These are phyloP conservation scores for Mus spicilegus DNA, from an alignment of 2,113 vertebrate genomes.

Conservation along the genomic window DNA sequence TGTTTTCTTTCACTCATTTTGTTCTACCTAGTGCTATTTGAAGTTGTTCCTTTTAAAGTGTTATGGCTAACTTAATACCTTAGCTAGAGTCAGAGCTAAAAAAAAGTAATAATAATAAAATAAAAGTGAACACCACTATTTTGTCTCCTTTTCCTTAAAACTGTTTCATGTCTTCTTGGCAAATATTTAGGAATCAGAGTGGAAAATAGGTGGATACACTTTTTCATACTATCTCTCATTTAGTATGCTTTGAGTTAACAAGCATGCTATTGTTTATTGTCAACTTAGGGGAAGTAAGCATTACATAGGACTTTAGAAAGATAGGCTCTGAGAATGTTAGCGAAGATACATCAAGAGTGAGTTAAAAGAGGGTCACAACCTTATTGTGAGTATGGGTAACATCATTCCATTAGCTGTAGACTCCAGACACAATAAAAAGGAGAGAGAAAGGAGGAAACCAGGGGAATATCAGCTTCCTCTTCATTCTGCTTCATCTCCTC, in stretches of 20 bases:
- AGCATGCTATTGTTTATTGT: not conserved
- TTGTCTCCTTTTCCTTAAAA: not conserved
- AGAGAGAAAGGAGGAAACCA: not conserved
- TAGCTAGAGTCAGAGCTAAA: not conserved
- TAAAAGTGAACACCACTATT: not conserved
- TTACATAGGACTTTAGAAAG: not conserved
- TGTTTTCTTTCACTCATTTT: not conserved
- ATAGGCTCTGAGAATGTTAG: not conserved
- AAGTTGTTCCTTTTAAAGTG: not conserved
- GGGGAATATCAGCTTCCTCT: too few species aligned
- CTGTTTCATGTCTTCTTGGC: not conserved
- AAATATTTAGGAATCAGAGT: not conserved
- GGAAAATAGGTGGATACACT: rapidly evolving
- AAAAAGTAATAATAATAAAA: too few species aligned
- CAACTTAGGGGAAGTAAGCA: not conserved
- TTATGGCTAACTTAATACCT: not conserved
- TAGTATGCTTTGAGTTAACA: not conserved
- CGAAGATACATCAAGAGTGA: not conserved
- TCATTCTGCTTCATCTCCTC: not conserved
- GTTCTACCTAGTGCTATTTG: not conserved
- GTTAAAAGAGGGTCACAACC: not conserved
- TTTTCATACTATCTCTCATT: not conserved
- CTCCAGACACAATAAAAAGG: not conserved
- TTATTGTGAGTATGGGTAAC: not conserved
- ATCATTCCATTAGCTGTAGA: not conserved